Evolutionary conservation across 2,113 vertebrate genomes (phyloP), one percentile per base, ranked within the genome.

Genomic region (Cyrtonyx montezumae): DNA sequence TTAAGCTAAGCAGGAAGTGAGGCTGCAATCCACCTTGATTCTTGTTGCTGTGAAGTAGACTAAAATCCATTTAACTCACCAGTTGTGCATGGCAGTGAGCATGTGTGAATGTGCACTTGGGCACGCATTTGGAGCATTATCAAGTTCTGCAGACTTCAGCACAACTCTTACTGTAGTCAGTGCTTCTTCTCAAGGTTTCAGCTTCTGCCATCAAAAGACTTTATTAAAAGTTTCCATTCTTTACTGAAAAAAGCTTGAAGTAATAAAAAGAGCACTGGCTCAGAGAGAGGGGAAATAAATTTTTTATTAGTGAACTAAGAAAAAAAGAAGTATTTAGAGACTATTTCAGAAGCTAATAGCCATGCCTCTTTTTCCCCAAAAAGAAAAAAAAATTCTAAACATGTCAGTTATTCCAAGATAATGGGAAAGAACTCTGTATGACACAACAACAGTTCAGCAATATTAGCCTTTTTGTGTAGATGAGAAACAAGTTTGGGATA

Each of bases 241-340:
- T 93, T 91, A 59, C 74, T 90, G 75, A 49, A 79, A 84, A 91
- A 90, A 81, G 13, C 83, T 70, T 67, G 22, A 36, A 53, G 46
- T 67, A 93, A 70, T 82, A 81, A 87, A 89, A 68, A 46, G 20
- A 78, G 23, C 26, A 63, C 62, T 93, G 67, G 61, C 70, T 87
- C 85, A 91, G 70, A 89, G 59, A 95, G 42, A 94, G 89, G n/a
- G 61, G n/a, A 94, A 84, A 90, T 74, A 87, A 53, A 40, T 62
- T 66, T 87, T 89, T 75, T 20, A 40, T 78, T 93, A 90, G 49
- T 79, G 36, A 73, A 37, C 15, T 15, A 91, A 68, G 43, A 55
- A 81, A 65, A 77, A 84, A 5, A 79, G 65, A 67, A 5, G 2
- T 32, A 78, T 21, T 62, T 71, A 75, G 69, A 45, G 66, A 84